Conservation (phyloP, 1,140 invertebrate genomes). For the Caenorhabditis remanei region DNA sequence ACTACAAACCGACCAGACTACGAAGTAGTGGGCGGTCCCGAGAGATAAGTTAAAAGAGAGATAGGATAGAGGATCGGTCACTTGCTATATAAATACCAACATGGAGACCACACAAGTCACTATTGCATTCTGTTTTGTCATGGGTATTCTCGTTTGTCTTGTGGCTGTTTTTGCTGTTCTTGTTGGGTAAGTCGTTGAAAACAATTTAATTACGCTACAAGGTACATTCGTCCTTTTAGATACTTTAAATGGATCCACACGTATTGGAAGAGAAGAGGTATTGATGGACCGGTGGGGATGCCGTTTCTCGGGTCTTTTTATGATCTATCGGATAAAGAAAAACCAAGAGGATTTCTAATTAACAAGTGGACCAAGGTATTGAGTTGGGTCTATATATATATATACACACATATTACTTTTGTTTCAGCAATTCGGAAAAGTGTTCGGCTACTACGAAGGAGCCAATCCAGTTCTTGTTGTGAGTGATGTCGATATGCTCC, state of each 20-base stretch:
- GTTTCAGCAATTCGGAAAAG: neutral
- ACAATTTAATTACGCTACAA: neutral
- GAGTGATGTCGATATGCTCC: slow-evolving; percentile 12
- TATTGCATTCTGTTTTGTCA: neutral
- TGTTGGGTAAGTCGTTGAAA: neutral
- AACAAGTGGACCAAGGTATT: slow-evolving; percentile 10
- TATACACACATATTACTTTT: neutral
- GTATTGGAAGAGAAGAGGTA: slow-evolving; percentile 17
- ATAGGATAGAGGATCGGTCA: neutral
- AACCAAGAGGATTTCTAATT: slow-evolving; percentile 1
- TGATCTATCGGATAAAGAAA: neutral
- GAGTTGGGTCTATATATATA: neutral
- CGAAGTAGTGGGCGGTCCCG: neutral
- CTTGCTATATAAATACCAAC: neutral
- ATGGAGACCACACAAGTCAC: neutral
- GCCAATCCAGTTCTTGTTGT: neutral
- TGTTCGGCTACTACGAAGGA: slow-evolving; percentile 39
- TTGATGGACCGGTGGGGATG: neutral
- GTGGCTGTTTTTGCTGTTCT: neutral
- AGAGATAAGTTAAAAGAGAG: neutral
- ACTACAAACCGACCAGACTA: neutral
- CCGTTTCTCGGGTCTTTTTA: slow-evolving; percentile 9
- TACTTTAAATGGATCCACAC: slow-evolving; percentile 39
- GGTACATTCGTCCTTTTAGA: neutral
- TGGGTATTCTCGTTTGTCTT: neutral